Conservation (phyloP, 1,140 invertebrate genomes). For the Aphelenchoides besseyi region DNA sequence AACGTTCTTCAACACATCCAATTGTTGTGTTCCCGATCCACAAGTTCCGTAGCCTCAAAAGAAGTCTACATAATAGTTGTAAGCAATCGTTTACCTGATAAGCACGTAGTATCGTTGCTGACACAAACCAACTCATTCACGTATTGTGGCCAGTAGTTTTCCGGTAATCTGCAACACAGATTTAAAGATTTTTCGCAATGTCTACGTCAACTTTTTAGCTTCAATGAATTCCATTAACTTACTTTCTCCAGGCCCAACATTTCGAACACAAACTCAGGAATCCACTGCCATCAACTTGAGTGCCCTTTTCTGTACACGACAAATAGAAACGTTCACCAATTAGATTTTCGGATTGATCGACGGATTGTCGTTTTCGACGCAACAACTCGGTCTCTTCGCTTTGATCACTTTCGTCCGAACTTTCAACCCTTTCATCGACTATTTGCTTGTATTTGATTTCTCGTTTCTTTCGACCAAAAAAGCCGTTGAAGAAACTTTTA, state of each 20-base stretch:
- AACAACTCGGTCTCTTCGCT: not conserved
- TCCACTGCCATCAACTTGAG: not conserved
- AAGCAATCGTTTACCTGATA: constrained; percentile 6
- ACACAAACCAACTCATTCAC: not conserved
- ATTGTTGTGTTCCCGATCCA: constrained; percentile 4
- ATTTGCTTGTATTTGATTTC: not conserved
- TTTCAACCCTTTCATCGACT: not conserved
- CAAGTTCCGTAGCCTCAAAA: constrained; percentile 2
- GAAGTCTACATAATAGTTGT: not conserved
- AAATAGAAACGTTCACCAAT: not conserved
- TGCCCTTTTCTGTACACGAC: constrained; percentile 9
- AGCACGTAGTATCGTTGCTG: not conserved
- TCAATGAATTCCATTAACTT: too few species aligned
- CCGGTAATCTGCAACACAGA: not conserved
- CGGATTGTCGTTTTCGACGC: not conserved
- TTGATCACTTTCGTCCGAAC: not conserved
- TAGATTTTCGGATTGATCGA: not conserved
- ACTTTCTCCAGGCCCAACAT: constrained; percentile 3
- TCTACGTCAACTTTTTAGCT: too few species aligned
- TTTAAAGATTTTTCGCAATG: too few species aligned
- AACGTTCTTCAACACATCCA: constrained; percentile 5
- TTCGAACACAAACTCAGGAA: not conserved
- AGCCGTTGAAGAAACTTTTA: not conserved
- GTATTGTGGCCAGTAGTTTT: not conserved
- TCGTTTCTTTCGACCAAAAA: not conserved